These are phyloP conservation scores for Tetranychus truncatus DNA, from an alignment of 2,888 invertebrate genomes.

Conservation along the genomic window DNA sequence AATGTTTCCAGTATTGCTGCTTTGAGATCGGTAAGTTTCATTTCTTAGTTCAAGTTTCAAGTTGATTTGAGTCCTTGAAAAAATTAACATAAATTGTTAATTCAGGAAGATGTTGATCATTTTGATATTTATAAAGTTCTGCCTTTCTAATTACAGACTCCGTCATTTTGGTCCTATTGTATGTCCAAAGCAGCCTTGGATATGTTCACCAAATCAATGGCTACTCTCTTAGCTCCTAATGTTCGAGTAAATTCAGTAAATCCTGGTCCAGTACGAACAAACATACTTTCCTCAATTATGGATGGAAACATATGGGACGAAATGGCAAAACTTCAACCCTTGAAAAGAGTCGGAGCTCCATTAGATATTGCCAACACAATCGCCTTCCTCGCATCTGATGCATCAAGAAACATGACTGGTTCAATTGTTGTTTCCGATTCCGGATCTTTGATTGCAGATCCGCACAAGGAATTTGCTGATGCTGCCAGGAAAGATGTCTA, in stretches of 20 bases:
- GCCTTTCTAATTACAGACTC: not conserved
- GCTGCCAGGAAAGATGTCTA: no score
- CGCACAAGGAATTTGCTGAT: not conserved
- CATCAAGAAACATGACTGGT: constrained; percentile 10
- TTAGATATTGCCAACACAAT: constrained; percentile 8
- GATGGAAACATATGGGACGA: not conserved
- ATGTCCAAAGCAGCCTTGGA: constrained; percentile 11
- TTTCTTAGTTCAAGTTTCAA: not conserved
- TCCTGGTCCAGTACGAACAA: constrained; percentile 9
- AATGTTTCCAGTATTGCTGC: not conserved
- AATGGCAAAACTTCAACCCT: not conserved
- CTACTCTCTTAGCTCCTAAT: not conserved
- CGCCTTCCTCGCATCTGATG: constrained; percentile 3
- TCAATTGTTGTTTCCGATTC: constrained; percentile 10
- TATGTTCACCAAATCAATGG: constrained; percentile 10
- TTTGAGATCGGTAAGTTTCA: not conserved
- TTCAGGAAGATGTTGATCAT: no score
- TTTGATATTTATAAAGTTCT: no score
- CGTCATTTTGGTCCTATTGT: constrained; percentile 4
- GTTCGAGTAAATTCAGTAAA: constrained; percentile 13
- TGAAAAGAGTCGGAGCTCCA: not conserved
- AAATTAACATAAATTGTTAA: no score
- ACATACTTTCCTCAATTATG: not conserved
- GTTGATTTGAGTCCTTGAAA: not conserved
- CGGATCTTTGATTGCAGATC: not conserved